phyloP scores from a whole-genome alignment of 2,888 invertebrate species.

The Isotomurus palustris region DNA sequence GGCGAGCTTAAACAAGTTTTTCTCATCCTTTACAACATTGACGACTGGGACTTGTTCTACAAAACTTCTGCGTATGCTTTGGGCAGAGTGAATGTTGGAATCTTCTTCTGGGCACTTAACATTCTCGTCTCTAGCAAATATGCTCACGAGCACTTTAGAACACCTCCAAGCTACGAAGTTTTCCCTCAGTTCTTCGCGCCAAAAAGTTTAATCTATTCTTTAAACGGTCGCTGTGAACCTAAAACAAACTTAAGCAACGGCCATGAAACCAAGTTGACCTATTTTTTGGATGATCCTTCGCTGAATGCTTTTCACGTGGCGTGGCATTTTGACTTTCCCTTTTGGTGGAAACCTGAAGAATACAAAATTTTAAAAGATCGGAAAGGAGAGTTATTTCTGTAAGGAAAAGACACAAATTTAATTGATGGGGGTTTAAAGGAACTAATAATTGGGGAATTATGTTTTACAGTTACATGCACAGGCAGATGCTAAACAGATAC shows the following conservation, averaged over 20 bases:
- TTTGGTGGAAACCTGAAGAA: slow-evolving; percentile 58
- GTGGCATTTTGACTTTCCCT: slow-evolving; percentile 60
- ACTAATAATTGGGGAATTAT: neutral
- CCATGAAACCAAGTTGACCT: slow-evolving; percentile 59
- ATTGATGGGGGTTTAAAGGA: neutral
- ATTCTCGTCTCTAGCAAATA: slow-evolving; percentile 56
- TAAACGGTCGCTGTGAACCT: slow-evolving; percentile 50
- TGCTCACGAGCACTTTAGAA: slow-evolving; percentile 53
- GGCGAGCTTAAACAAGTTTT: too few relatives aligned
- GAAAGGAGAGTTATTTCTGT: slow-evolving; percentile 63
- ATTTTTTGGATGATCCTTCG: slow-evolving; percentile 68
- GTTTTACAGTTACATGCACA: slow-evolving; percentile 26
- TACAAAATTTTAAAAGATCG: slow-evolving; percentile 56
- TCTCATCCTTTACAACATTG: slow-evolving; percentile 64
- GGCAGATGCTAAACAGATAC: slow-evolving; percentile 51
- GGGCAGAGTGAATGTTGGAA: slow-evolving; percentile 59
- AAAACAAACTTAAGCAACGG: slow-evolving; percentile 49
- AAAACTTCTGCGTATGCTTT: slow-evolving; percentile 65
- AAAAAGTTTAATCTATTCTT: slow-evolving; percentile 57
- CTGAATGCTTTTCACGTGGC: slow-evolving; percentile 62
- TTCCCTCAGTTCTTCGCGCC: slow-evolving; percentile 63
- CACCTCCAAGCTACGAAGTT: slow-evolving; percentile 66
- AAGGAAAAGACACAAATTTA: too few relatives aligned
- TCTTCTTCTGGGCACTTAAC: slow-evolving; percentile 62
- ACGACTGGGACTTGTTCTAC: slow-evolving; percentile 66